These are phyloP conservation scores for Phalloptychus januarius DNA, from an alignment of 2,797 vertebrate species.

Conservation along the genomic window DNA sequence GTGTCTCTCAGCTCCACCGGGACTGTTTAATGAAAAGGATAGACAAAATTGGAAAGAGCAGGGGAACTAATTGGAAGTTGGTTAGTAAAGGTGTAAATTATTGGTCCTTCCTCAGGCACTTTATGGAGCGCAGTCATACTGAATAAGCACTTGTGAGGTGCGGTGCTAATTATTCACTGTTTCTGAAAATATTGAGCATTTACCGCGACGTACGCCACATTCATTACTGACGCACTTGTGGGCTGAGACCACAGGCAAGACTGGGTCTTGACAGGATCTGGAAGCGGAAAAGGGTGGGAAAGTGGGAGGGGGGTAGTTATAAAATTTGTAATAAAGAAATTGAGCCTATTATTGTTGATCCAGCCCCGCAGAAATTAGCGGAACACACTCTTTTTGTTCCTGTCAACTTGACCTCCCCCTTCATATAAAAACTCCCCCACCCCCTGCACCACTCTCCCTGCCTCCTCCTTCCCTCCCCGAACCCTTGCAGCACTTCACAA, in stretches of 20 bases:
- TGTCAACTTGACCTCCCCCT: conserved; percentile 91
- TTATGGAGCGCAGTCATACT: conserved; percentile 58
- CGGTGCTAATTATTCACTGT: conserved; percentile 73
- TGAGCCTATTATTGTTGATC: conserved; percentile 92
- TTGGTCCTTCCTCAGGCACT: conserved; percentile 70
- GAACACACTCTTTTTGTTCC: conserved; percentile 90
- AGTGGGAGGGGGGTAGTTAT: conserved; percentile 81
- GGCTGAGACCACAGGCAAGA: conserved; percentile 79
- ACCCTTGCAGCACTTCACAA: conserved; percentile 86
- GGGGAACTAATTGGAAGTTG: conserved; percentile 73
- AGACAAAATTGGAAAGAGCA: conserved; percentile 61
- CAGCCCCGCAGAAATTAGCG: conserved; percentile 89
- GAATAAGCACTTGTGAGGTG: conserved; percentile 71
- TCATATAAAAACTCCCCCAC: conserved; percentile 85
- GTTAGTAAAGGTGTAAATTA: conserved; percentile 73
- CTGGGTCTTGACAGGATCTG: conserved; percentile 82
- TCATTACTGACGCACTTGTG: conserved; percentile 72
- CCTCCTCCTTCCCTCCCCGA: conserved; percentile 81
- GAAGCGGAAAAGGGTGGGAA: conserved; percentile 78
- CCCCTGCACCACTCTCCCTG: conserved; percentile 82
- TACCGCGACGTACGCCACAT: conserved; percentile 63
- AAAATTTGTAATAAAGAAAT: conserved; percentile 88
- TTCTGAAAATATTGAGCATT: conserved; percentile 76
- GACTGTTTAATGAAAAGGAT: conserved; percentile 66
- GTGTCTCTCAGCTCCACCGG: conserved; percentile 61